Conservation (phyloP, 2,797 vertebrate species). For the Oryzias dopingdopingensis region DNA sequence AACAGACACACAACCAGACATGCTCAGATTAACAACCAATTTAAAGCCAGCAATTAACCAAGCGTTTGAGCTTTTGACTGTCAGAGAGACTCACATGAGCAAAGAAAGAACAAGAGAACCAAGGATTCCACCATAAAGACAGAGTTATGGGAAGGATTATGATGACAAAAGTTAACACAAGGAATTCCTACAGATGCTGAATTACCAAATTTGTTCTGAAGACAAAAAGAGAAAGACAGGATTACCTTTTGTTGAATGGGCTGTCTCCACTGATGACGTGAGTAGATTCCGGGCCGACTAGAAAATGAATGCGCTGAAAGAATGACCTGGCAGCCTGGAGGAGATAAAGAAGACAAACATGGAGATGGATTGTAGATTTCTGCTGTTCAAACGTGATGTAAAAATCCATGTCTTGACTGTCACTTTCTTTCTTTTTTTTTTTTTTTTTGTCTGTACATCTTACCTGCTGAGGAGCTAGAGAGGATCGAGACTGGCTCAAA, state of each 20-base stretch:
- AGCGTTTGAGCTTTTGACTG: neutral
- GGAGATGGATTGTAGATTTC: neutral
- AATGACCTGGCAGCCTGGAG: conserved; percentile 87
- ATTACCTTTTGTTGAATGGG: conserved; percentile 94
- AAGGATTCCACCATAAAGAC: no score
- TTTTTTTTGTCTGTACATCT: neutral
- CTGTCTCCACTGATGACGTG: conserved; percentile 89
- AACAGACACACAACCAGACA: neutral
- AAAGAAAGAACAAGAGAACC: no score
- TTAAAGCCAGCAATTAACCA: neutral
- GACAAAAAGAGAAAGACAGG: conserved; percentile 12
- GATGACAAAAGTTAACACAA: no score
- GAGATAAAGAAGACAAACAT: conserved; percentile 1
- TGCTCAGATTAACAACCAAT: neutral
- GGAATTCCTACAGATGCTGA: no score
- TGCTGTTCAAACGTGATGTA: neutral
- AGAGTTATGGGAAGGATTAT: no score
- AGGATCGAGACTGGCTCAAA: conserved; percentile 88
- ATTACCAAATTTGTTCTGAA: no score
- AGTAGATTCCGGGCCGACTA: conserved; percentile 89
- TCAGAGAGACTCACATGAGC: neutral
- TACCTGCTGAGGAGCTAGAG: conserved; percentile 84
- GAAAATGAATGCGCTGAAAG: conserved; percentile 93
- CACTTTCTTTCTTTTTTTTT: neutral
- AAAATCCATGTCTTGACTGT: neutral